These are phyloP conservation scores for Eulithis testata DNA, from an alignment of 2,888 invertebrate species.

Conservation along the genomic window DNA sequence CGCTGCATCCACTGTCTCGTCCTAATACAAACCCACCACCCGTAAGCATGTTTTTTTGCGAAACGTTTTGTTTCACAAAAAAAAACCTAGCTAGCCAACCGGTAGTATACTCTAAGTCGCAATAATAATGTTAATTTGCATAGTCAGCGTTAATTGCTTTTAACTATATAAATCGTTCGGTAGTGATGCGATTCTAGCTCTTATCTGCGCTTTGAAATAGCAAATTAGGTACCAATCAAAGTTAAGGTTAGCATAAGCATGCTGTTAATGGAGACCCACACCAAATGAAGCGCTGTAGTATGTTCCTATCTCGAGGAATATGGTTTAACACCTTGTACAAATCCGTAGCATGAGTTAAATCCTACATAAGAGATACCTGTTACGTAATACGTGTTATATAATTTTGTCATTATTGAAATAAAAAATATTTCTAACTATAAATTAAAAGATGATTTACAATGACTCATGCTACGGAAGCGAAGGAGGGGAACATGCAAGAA, in stretches of 20 bases:
- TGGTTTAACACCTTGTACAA: constrained; percentile 27
- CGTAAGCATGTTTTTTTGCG: constrained; percentile 49
- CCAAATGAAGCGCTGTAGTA: constrained; percentile 28
- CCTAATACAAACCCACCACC: constrained; percentile 79
- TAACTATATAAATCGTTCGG: background rate
- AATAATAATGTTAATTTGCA: constrained; percentile 14
- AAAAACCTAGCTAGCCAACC: constrained; percentile 4
- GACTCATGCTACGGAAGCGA: constrained; percentile 61
- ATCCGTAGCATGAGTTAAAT: constrained; percentile 46
- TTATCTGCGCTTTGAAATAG: constrained; percentile 11
- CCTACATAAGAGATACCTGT: background rate
- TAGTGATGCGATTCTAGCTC: constrained; percentile 15
- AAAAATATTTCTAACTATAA: background rate
- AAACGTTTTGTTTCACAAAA: constrained; percentile 27
- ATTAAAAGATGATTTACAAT: constrained; percentile 28
- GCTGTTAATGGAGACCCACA: constrained; percentile 29
- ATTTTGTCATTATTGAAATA: background rate
- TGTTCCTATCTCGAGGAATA: constrained; percentile 9
- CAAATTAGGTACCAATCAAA: constrained; percentile 12
- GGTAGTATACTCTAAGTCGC: constrained; percentile 9
- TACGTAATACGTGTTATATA: background rate
- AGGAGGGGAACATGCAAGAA: constrained; percentile 78
- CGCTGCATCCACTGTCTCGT: constrained; percentile 97
- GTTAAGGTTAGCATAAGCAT: constrained; percentile 27
- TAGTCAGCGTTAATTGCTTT: constrained; percentile 2